Evolutionary conservation across 2,888 invertebrate genomes (phyloP), one percentile per base, ranked within the genome.

Genomic region (Lucinisca nassula): DNA sequence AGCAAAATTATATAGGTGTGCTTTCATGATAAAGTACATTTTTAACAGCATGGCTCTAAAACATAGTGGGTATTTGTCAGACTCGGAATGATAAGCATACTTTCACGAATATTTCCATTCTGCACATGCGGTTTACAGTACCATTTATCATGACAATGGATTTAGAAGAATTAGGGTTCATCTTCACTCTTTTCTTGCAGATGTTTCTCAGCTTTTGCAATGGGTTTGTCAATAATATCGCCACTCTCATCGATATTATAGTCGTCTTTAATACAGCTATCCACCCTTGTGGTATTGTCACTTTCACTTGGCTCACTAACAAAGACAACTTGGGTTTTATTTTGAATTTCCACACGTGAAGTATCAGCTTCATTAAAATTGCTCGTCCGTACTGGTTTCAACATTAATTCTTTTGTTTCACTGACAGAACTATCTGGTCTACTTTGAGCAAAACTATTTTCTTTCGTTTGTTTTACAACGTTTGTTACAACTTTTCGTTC

Each of bases 401-500:
- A 12, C 35, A 67, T 67, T 35, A 67, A 17, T 35, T 67, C 67
- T 35, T 21, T 67, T 17, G 35, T 40, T 27, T 74, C 74, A n/a
- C 49, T 30, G n/a, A 45, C 74, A 40, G 74, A 45, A 74, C 14
- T 27, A 30, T 74, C 74, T 45, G 24, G 30, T 32, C 32, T 72
- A 67, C 51, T 51, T 80, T 73, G 79, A 80, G 79, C 79, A 80
- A n/a, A 61, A 30, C 40, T 80, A 32, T 30, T 32, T 37, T 67
- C 70, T 73, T 51, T 72, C 30, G 35, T 24, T 12, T 35, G 87
- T 58, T 84, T 90, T 30, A 80, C 86, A 17, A 88, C 87, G 84
- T 92, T 92, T 35, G 92, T 92, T 32, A 92, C 91, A 27, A 70
- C 73, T 30, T 90, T 87, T 40, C 90, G 87, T 78, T 94, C 92